Percentiles rank a stretch among this genome's conserved stretches.
Evolutionary conservation across 1,140 invertebrate genomes (phyloP).

Genomic region (Aphelinus atriplicis): DNA sequence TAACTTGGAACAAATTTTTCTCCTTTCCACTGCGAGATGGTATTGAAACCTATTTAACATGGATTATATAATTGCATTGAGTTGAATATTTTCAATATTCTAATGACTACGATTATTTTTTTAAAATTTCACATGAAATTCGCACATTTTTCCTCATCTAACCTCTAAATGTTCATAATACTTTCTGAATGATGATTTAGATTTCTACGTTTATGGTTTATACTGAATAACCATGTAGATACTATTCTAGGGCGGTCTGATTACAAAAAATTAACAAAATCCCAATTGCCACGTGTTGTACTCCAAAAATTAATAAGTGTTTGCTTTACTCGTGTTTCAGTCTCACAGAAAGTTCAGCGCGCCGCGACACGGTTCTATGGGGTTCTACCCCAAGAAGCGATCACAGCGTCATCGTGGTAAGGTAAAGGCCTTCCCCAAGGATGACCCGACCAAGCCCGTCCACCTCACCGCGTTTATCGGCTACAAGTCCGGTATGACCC

Average conservation of each 20-base stretch:
- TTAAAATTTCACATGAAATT: background rate
- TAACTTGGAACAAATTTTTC: too few relatives aligned
- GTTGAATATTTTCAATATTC: background rate
- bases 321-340: constrained; percentile 68
- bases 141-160: background rate
- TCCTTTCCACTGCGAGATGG: too few relatives aligned
- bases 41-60: too few relatives aligned
- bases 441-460: constrained; percentile 95
- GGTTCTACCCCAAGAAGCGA: constrained; percentile 99
- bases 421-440: constrained; percentile 99
- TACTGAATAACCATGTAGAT: constrained; percentile 53
- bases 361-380: constrained; percentile 99
- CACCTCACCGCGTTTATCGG: constrained; percentile 98
- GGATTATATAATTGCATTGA: too few relatives aligned
- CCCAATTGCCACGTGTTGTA: constrained; percentile 13
- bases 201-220: constrained; percentile 54
- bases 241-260: constrained; percentile 58
- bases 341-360: constrained; percentile 99
- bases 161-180: background rate
- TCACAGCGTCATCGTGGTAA: constrained; percentile 95
- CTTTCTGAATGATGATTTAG: constrained; percentile 52
- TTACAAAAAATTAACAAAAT: background rate
- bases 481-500: constrained; percentile 99
- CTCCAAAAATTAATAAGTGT: constrained; percentile 1
- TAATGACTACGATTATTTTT: background rate